A percentile compares a stretch with the other conserved stretches of the same genome.
phyloP scores from a whole-genome alignment of 2,888 invertebrate genomes.

The Hedya salicella region DNA sequence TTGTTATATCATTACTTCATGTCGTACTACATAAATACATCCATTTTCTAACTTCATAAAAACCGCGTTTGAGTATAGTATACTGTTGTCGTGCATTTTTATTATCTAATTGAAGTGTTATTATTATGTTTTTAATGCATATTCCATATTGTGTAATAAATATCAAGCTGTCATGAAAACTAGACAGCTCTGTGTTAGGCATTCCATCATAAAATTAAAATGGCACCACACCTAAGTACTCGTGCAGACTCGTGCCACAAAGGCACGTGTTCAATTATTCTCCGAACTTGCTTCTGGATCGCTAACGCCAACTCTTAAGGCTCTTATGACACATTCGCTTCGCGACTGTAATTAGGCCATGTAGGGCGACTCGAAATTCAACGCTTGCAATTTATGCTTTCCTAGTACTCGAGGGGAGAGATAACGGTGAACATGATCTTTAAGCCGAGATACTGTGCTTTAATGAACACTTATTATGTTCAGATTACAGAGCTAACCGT shows the following conservation, averaged over 20 bases:
- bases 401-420: neutral
- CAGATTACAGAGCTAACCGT: neutral
- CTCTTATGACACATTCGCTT: conserved; percentile 2
- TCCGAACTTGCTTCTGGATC: neutral
- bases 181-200: neutral
- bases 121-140: too few relatives aligned
- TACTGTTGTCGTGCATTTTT: too few relatives aligned
- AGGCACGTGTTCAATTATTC: conserved; percentile 10
- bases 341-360: conserved; percentile 14
- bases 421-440: neutral
- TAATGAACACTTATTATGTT: neutral
- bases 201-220: neutral
- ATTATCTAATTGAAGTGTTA: too few relatives aligned
- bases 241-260: neutral
- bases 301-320: neutral
- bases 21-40: too few relatives aligned
- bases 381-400: conserved; percentile 1
- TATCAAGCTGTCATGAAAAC: neutral
- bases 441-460: neutral
- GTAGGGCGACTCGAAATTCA: conserved; percentile 7
- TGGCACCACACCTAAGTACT: neutral
- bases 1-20: too few relatives aligned
- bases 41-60: too few relatives aligned
- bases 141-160: neutral
- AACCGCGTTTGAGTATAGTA: too few relatives aligned